Evolutionary conservation across 2,797 vertebrate genomes (phyloP), one percentile per base, ranked within the genome.

Genomic region (Darevskia mixta): DNA sequence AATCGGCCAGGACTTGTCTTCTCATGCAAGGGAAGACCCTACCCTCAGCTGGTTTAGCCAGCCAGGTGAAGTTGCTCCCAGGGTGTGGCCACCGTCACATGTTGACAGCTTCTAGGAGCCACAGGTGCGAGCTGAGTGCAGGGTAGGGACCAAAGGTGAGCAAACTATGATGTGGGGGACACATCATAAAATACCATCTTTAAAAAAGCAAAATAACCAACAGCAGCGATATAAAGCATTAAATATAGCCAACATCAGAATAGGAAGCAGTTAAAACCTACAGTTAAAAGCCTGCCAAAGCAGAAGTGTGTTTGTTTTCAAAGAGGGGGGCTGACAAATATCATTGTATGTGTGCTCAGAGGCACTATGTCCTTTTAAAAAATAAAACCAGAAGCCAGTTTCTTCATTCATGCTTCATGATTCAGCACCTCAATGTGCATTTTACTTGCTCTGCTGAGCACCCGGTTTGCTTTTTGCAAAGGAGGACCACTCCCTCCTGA

Each of bases 351-450:
- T 1, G 27, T 55, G 20, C 5, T 35, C 82, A 83, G 69, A 49
- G 67, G 8, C 11, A 13, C 17, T 55, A 35, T 49, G 18, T 45
- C 20, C 43, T 72, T 80, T 43, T 6, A 43, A 77, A 55, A 79
- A 71, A 79, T 38, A 8, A 55, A 11, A 64, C 11, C n/a, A 72
- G 25, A 73, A 81, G 38, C 2, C 41, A n/a, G 17, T 72, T 73
- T 35, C 72, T 71, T 80, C 41, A 61, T 87, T 82, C 38, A 82
- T 76, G 38, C 32, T 82, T 76, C 72, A 67, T 77, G 61, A 49
- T 32, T 75, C 38, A 82, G 41, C 41, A 45, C 38, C 64, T 75
- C 69, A 73, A 66, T 15, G 27, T 61, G 55, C 17, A 61, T 87
- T 81, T 64, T 43, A 13, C 58, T 73, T 87, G 69, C 69, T 81